Percentiles rank a stretch among this genome's conserved stretches.
Evolutionary conservation across 2,113 vertebrate species (phyloP).

Genomic region (Lamprologus sp.): DNA sequence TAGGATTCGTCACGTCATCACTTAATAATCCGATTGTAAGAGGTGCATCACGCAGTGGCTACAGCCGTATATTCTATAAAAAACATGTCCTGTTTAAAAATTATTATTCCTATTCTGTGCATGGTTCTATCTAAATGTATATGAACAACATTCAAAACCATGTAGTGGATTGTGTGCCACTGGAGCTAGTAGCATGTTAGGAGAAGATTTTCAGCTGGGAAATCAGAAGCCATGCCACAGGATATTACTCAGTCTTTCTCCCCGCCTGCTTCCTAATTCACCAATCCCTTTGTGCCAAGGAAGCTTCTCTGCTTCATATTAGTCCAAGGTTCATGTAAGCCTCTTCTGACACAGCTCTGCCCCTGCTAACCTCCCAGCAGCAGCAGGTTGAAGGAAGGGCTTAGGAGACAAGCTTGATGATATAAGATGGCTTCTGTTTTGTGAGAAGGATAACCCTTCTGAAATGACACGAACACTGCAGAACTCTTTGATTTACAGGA

Average conservation of each 20-base stretch:
- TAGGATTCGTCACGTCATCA: fast-evolving
- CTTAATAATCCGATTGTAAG: neutral
- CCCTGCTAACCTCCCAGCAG: slow-evolving; percentile 44
- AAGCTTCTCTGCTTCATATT: slow-evolving; percentile 59
- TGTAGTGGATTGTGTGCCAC: neutral
- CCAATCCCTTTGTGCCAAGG: slow-evolving; percentile 41
- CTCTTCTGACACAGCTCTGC: slow-evolving; percentile 41
- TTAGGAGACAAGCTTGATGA: slow-evolving; percentile 10
- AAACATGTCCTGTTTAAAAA: neutral
- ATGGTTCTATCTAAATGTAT: neutral
- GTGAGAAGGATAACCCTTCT: slow-evolving; percentile 6
- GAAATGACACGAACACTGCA: neutral
- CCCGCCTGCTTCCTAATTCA: slow-evolving; percentile 28
- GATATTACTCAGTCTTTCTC: slow-evolving; percentile 62
- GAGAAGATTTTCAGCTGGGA: neutral
- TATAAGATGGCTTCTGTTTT: slow-evolving; percentile 25
- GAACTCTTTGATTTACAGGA: slow-evolving; percentile 3
- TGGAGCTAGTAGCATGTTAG: neutral
- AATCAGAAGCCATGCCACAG: slow-evolving; percentile 54
- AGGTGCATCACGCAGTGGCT: neutral
- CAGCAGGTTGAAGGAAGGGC: slow-evolving; percentile 19
- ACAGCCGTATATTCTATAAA: neutral
- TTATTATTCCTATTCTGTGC: neutral
- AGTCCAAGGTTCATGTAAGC: slow-evolving; percentile 53
- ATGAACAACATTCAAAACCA: neutral